These are phyloP conservation scores for Theristus sp. DNA, from an alignment of 2,888 invertebrate species.

Conservation along the genomic window DNA sequence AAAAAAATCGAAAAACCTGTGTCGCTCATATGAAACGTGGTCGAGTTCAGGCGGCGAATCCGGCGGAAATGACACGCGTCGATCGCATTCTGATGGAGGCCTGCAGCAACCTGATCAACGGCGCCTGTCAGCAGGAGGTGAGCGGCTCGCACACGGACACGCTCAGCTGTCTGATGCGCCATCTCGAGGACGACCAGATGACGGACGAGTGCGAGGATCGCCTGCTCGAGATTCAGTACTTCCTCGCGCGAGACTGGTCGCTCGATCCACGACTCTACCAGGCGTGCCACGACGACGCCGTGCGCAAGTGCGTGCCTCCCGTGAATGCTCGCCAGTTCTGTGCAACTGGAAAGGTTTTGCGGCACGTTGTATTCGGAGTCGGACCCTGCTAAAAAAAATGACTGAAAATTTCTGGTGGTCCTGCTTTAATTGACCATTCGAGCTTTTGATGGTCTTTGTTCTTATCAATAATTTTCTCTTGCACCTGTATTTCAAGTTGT, in stretches of 20 bases:
- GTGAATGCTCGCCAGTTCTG: background rate
- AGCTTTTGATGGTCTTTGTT: too few relatives aligned
- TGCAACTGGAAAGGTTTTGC: background rate
- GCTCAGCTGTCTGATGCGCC: constrained; percentile 81
- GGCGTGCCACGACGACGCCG: constrained; percentile 69
- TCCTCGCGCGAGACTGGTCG: constrained; percentile 81
- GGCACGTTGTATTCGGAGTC: too few relatives aligned
- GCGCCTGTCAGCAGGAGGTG: constrained; percentile 2
- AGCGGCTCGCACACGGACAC: constrained; percentile 33
- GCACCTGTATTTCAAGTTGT: too few relatives aligned
- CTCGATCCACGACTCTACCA: constrained; percentile 70
- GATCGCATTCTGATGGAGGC: constrained; percentile 39
- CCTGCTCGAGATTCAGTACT: constrained; percentile 85
- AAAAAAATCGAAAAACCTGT: too few relatives aligned
- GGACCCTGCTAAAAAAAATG: too few relatives aligned
- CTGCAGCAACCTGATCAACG: constrained; percentile 19
- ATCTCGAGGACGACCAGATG: constrained; percentile 56
- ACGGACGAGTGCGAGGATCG: constrained; percentile 69
- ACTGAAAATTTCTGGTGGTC: too few relatives aligned
- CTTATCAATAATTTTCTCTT: too few relatives aligned
- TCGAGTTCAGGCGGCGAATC: background rate
- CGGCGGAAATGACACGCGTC: constrained; percentile 59
- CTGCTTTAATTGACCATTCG: too few relatives aligned
- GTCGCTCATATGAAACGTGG: too few relatives aligned
- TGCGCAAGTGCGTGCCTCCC: constrained; percentile 35